Base-by-base conservation (phyloP, 1,140 invertebrate genomes). In the Drosophila ficusphila region DNA sequence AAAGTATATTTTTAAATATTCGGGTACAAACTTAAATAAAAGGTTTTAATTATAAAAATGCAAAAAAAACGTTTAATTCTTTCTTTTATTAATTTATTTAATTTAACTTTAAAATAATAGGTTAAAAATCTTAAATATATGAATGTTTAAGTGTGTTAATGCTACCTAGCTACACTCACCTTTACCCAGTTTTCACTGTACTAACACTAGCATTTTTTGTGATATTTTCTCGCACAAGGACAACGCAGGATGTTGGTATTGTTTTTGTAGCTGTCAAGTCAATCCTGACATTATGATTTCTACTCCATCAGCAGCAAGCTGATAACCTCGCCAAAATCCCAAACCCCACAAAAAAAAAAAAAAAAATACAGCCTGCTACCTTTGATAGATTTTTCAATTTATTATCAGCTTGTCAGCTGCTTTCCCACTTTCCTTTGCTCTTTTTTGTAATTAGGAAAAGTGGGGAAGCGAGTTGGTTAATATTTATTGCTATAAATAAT, bases 401-500 rank as follows among this genome's bases (percentile, higher is more conserved):
- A 70, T 70, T 71, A 57, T 69, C 56, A 47, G 38, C 44, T 42
- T 34, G 48, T 44, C 38, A 47, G 31, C 12, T 39, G 39, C 51
- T 34, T 33, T 16, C 16, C 31, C 53, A 33, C 23, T 16, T 51
- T 18, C 47, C 34, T 60, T 79, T 60, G 57, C 61, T 73, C 47
- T 19, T 12, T 23, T 47, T 53, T 67, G 65, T 65, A 85, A 85
- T 85, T 86, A 86, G 54, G 29, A 44, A 21, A 23, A 4, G 11
- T 19, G 29, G 39, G 31, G 18, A 16, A 14, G n/a, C 18, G 3
- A 33, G 19, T 72, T 9, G 58, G 21, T 25, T 75, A 60, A 88
- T 82, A 89, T 89, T 83, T 88, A 89, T 82, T 60, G 65, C 46
- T 62, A 76, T 74, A 71, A 89, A 86, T 86, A 76, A 79, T 88